phyloP scores from a whole-genome alignment of 2,113 vertebrate species.

The Zosterops lateralis region DNA sequence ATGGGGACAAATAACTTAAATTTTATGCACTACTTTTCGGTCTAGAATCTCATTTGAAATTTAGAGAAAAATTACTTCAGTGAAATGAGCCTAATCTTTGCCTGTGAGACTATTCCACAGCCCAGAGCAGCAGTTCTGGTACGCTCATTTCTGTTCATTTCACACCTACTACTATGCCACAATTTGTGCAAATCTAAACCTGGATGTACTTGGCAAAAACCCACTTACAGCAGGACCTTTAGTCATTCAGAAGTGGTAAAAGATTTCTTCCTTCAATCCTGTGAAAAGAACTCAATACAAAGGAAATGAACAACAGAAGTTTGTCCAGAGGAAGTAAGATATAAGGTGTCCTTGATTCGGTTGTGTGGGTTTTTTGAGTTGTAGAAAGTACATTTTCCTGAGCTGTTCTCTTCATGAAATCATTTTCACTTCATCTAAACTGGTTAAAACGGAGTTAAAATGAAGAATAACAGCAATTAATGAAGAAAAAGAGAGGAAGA shows the following conservation, averaged over 20 bases:
- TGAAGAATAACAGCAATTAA: background rate
- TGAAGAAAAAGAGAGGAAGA: background rate
- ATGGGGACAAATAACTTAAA: background rate
- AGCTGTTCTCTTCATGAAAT: background rate
- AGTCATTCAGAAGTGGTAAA: background rate
- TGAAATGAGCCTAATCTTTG: background rate
- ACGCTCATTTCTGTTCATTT: background rate
- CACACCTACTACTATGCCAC: background rate
- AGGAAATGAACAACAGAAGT: background rate
- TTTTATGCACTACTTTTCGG: background rate
- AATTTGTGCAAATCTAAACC: background rate
- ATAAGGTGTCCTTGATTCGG: background rate
- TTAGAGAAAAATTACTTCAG: background rate
- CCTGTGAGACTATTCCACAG: background rate
- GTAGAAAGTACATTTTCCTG: background rate
- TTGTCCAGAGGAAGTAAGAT: background rate
- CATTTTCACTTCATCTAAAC: background rate
- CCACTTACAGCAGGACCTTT: background rate
- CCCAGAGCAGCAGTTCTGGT: background rate
- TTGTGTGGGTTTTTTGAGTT: background rate
- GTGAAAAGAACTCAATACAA: background rate
- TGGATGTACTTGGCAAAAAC: background rate
- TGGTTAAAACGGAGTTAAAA: background rate
- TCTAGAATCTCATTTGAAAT: background rate
- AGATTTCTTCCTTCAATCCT: background rate